These are phyloP conservation scores for Holothuria scabra DNA, from an alignment of 53 echinoderm and acorn worm genomes.

Conservation along the genomic window DNA sequence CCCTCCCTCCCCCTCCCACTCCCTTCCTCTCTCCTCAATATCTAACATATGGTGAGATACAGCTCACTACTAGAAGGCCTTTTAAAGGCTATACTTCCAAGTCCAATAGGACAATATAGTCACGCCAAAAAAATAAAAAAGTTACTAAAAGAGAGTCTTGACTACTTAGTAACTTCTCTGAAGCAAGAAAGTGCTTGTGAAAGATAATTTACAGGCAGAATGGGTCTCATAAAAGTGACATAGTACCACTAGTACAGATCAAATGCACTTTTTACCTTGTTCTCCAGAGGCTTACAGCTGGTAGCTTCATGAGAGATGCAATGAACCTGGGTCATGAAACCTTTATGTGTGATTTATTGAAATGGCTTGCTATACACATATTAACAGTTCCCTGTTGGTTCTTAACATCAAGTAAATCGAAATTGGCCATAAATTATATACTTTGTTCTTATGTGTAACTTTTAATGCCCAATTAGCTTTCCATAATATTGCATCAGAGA, in stretches of 20 bases:
- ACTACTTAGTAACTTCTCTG: too few species aligned
- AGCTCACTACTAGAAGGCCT: too few species aligned
- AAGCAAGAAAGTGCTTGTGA: not conserved
- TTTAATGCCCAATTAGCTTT: slow-evolving; percentile 39
- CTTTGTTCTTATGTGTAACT: slow-evolving; percentile 37
- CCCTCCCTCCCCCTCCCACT: too few species aligned
- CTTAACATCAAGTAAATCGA: not conserved
- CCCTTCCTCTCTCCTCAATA: too few species aligned
- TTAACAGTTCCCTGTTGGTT: slow-evolving; percentile 34
- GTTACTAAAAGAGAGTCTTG: too few species aligned
- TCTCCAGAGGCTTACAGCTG: slow-evolving; percentile 23
- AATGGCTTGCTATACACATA: slow-evolving; percentile 3
- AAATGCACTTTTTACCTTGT: slow-evolving; percentile 30
- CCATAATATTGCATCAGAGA: too few species aligned
- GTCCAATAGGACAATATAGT: too few species aligned
- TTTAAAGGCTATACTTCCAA: too few species aligned
- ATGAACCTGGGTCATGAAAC: not conserved
- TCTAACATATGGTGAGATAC: too few species aligned
- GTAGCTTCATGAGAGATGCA: slow-evolving; percentile 31
- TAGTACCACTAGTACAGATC: not conserved
- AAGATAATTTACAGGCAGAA: slow-evolving; percentile 23
- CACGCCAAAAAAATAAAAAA: too few species aligned
- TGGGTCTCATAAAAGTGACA: slow-evolving; percentile 27
- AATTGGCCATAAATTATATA: slow-evolving; percentile 28
- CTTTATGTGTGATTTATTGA: slow-evolving; percentile 9